A percentile compares a stretch with the other conserved stretches of the same genome.
Evolutionary conservation across 2,888 invertebrate species (phyloP).

Genomic region (Leptothorax acervorum): DNA sequence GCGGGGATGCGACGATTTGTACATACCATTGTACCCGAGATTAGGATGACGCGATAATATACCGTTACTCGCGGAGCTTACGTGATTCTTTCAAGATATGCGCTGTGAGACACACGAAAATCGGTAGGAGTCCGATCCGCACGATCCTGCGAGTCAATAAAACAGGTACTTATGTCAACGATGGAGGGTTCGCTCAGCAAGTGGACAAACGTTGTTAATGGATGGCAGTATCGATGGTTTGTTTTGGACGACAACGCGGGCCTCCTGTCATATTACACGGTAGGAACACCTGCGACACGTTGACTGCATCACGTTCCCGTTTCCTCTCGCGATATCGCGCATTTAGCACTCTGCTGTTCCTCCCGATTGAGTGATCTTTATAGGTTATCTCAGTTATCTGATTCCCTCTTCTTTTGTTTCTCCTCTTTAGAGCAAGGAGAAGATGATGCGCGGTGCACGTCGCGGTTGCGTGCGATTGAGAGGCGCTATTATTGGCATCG

Average conservation of each 20-base stretch:
- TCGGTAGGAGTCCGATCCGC: background rate
- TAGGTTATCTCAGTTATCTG: background rate
- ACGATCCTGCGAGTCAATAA: background rate
- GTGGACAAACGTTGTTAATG: constrained; percentile 99
- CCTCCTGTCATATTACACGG: constrained; percentile 98
- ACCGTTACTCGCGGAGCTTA: background rate
- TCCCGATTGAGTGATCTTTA: background rate
- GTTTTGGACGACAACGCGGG: constrained; percentile 99
- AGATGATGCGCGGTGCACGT: constrained; percentile 98
- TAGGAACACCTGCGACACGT: constrained; percentile 82
- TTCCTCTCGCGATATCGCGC: background rate
- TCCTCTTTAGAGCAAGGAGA: constrained; percentile 95
- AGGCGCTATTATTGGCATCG: constrained; percentile 99
- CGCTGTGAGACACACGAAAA: background rate
- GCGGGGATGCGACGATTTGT: constrained; percentile 8
- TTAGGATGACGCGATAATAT: constrained; percentile 33
- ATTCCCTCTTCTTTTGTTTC: constrained; percentile 79
- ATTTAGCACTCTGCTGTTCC: background rate
- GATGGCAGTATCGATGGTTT: constrained; percentile 99
- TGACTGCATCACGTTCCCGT: background rate
- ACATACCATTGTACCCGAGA: background rate
- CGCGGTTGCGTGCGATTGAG: constrained; percentile 98
- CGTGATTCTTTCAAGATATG: background rate
- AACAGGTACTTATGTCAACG: constrained; percentile 86
- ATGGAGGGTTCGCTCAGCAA: constrained; percentile 98